These are phyloP conservation scores for Ypsolopha sequella DNA, from an alignment of 2,888 invertebrate genomes.

Conservation along the genomic window DNA sequence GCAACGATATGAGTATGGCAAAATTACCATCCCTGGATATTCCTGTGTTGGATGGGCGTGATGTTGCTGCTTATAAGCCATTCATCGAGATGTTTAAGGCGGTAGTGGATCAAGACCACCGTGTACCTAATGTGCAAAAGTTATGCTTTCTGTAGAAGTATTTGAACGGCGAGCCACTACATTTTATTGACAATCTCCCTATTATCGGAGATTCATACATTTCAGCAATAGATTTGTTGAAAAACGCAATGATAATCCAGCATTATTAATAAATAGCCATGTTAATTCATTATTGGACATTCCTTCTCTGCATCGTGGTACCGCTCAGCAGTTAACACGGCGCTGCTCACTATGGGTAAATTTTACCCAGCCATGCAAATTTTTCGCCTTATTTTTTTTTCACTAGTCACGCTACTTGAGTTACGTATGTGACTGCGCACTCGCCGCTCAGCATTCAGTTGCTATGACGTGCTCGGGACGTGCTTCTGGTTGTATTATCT, in stretches of 20 bases:
- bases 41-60: neutral
- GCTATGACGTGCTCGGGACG: too few relatives aligned
- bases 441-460: too few relatives aligned
- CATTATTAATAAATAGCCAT: too few relatives aligned
- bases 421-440: too few relatives aligned
- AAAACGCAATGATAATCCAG: too few relatives aligned
- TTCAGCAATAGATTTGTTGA: too few relatives aligned
- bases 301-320: neutral
- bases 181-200: conserved; percentile 2
- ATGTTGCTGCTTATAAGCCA: neutral
- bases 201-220: conserved; percentile 3
- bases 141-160: conserved; percentile 5
- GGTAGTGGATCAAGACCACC: neutral
- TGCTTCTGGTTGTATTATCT: too few relatives aligned
- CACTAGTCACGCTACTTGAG: too few relatives aligned
- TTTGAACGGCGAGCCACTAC: conserved; percentile 4
- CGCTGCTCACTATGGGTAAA: too few relatives aligned
- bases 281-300: neutral
- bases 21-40: neutral
- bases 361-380: too few relatives aligned
- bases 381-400: too few relatives aligned
- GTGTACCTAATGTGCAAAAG: neutral
- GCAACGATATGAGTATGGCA: too few relatives aligned
- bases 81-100: conserved; percentile 7
- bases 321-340: neutral